Conservation (phyloP, 2,113 vertebrate genomes). For the Axis porcinus region DNA sequence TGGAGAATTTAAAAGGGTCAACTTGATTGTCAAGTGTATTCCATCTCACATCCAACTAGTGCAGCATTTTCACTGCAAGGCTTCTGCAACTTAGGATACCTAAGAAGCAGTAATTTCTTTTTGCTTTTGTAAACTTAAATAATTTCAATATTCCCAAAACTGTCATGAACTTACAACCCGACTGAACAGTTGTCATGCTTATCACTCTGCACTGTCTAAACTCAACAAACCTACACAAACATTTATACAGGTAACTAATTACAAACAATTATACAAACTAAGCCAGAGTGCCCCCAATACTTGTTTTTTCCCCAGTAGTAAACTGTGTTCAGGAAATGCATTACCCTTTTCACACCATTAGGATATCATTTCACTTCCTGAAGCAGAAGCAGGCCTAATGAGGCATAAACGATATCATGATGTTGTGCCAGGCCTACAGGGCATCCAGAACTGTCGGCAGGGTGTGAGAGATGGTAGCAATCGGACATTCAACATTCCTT, state of each 20-base stretch:
- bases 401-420: background rate
- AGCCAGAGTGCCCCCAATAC: background rate
- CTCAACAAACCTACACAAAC: constrained; percentile 28
- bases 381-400: constrained; percentile 41
- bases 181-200: background rate
- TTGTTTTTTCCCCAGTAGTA: background rate
- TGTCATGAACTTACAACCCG: background rate
- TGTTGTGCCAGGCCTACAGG: background rate
- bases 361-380: background rate
- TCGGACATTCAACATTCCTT: constrained; percentile 2
- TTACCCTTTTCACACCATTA: background rate
- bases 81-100: background rate
- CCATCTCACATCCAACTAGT: background rate
- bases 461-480: background rate
- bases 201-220: background rate
- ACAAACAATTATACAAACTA: constrained; percentile 16
- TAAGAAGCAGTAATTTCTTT: background rate
- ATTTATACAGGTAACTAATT: constrained; percentile 5
- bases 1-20: background rate
- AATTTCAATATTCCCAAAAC: background rate
- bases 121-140: background rate
- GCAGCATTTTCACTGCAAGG: background rate
- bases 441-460: constrained; percentile 5
- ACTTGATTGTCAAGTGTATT: background rate
- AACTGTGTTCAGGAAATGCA: background rate